Evolutionary conservation across 2,888 invertebrate species (phyloP).

Genomic region (Nemapogon koenigi): DNA sequence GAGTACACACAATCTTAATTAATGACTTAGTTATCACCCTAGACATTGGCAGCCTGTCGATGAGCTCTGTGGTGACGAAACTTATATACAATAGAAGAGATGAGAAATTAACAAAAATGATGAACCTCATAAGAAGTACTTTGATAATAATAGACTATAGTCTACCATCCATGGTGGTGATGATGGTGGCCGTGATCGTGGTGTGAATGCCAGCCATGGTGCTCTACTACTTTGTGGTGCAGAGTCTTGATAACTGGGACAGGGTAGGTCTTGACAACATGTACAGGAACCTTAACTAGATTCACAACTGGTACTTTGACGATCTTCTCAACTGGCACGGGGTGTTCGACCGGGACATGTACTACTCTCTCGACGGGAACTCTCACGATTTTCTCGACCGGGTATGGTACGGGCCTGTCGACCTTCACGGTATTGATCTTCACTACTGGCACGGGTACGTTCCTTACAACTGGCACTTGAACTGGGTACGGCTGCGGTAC

Average conservation of each 20-base stretch:
- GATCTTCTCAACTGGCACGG: slow-evolving; percentile 56
- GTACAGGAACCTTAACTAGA: slow-evolving; percentile 50
- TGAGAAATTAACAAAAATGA: slow-evolving; percentile 29
- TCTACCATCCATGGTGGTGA: slow-evolving; percentile 10
- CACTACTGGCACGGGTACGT: slow-evolving; percentile 62
- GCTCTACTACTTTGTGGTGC: slow-evolving; percentile 41
- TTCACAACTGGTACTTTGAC: slow-evolving; percentile 63
- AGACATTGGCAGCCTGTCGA: slow-evolving; percentile 54
- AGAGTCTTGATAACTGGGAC: slow-evolving; percentile 51
- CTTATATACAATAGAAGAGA: slow-evolving; percentile 48
- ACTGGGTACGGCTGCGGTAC: slow-evolving; percentile 67
- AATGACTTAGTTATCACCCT: slow-evolving; percentile 65
- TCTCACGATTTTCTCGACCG: slow-evolving; percentile 66
- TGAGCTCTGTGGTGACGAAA: slow-evolving; percentile 38
- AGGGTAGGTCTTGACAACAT: slow-evolving; percentile 45
- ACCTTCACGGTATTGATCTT: slow-evolving; percentile 61
- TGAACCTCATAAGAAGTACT: no score
- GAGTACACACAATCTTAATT: slow-evolving; percentile 22
- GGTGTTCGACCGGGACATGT: slow-evolving; percentile 59
- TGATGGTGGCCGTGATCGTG: slow-evolving; percentile 19
- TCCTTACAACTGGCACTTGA: slow-evolving; percentile 57
- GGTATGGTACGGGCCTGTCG: slow-evolving; percentile 65
- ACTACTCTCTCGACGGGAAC: slow-evolving; percentile 64
- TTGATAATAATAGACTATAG: not conserved
- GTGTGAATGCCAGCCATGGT: slow-evolving; percentile 22